Base-by-base conservation (phyloP, 2,888 invertebrate species). In the Ctenicera cuprea region DNA sequence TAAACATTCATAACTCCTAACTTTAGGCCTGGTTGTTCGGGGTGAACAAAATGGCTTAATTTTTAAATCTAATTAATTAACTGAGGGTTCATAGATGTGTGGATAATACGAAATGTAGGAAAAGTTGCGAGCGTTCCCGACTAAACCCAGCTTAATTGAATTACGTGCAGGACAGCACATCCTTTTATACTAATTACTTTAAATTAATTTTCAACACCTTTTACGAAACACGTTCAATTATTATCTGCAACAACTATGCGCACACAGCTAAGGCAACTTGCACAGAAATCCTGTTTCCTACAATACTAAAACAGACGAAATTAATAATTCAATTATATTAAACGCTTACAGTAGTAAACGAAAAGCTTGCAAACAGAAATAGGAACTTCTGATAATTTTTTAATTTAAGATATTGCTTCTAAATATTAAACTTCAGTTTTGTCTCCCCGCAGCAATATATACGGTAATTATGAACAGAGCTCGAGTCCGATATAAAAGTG, bases 131-230 rank as follows among this genome's bases (percentile, higher is more conserved):
- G 14, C 65, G 38, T 41, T 33, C 52, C 22, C n/a, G 26, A 64
- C 64, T 48, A 48, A 65, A 38, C 48, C 52, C 59, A 18, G 18
- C 41, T 16, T 45, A 67, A 67, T 67, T 30, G 18, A 67, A 67
- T 67, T 67, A 59, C 33, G 11, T 41, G 43, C 30, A 22, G 67
- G 67, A 37, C 67, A 67, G 59, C 57, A 54, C 16, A 59, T 45
- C 57, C 67, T 67, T 67, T 59, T 37, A 59, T 59, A 59, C 54
- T 67, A 67, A 67, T 67, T 67, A 59, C 67, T 30, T 43, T 67
- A 67, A 67, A 45, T 57, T 43, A 59, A 67, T 67, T 67, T 66
- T 67, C 67, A 59, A 45, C 57, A 67, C 67, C 67, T 67, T 67
- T 59, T 59, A 30, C 33, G 33, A 59, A 57, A 37, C 33, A 67